Evolutionary conservation across 2,113 vertebrate species (phyloP).

Genomic region (Clarias batrachus): DNA sequence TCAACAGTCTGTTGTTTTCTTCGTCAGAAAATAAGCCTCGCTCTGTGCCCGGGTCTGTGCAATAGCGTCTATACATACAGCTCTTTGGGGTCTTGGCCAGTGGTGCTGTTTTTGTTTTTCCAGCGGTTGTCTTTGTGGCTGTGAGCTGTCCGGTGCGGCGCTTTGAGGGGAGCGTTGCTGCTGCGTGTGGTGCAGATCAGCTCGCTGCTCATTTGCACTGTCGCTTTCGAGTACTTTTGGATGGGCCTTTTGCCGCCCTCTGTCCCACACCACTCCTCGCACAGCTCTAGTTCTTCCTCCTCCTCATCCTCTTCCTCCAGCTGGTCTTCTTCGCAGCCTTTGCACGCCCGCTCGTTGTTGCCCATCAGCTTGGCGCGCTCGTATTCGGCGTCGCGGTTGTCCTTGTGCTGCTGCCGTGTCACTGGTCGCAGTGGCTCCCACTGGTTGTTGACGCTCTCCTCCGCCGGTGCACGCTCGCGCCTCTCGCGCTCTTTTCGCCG

Average conservation of each 20-base stretch:
- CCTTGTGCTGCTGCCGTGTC: slow-evolving; percentile 70
- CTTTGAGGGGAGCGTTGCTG: slow-evolving; percentile 76
- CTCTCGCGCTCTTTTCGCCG: slow-evolving; percentile 95
- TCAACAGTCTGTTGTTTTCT: slow-evolving; percentile 59
- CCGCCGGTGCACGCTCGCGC: slow-evolving; percentile 67
- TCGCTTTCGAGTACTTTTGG: slow-evolving; percentile 80
- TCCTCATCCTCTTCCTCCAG: slow-evolving; percentile 75
- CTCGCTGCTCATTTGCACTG: slow-evolving; percentile 75
- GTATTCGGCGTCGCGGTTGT: slow-evolving; percentile 84
- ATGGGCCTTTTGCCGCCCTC: slow-evolving; percentile 84
- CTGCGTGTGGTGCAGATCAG: slow-evolving; percentile 76
- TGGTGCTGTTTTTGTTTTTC: slow-evolving; percentile 77
- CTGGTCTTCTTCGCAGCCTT: slow-evolving; percentile 71
- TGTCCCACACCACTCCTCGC: slow-evolving; percentile 55
- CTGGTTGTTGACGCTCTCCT: slow-evolving; percentile 89
- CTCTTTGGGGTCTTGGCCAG: slow-evolving; percentile 77
- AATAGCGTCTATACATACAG: slow-evolving; percentile 66
- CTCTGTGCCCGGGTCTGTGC: slow-evolving; percentile 43
- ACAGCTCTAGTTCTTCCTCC: slow-evolving; percentile 69
- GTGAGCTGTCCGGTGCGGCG: slow-evolving; percentile 79
- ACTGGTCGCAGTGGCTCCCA: slow-evolving; percentile 89
- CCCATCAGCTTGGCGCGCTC: slow-evolving; percentile 92
- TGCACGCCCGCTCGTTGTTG: slow-evolving; percentile 80
- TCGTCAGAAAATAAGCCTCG: slow-evolving; percentile 58
- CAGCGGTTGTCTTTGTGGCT: slow-evolving; percentile 93